Evolutionary conservation across 2,797 vertebrate species (phyloP).

Genomic region (Typhlichthys subterraneus): DNA sequence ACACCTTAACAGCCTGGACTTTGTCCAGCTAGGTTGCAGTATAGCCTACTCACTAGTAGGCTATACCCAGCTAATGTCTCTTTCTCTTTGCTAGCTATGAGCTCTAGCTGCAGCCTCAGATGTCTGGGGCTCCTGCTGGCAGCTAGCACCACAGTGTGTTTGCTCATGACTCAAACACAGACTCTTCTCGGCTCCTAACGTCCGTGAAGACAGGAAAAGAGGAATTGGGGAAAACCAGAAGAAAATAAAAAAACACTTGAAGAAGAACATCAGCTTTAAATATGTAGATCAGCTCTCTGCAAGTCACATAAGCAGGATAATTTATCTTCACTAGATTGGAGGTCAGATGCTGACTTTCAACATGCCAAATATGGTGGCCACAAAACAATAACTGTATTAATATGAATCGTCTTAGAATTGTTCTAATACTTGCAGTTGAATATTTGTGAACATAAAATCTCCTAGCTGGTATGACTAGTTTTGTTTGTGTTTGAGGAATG

Average conservation of each 20-base stretch:
- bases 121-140: constrained; percentile 60
- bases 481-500: constrained; percentile 2
- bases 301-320: constrained; percentile 24
- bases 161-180: constrained; percentile 55
- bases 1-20: no score
- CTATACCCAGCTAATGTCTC: background rate
- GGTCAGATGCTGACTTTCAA: constrained; percentile 11
- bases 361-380: background rate
- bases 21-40: no score
- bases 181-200: constrained; percentile 66
- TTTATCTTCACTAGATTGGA: constrained; percentile 11
- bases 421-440: background rate
- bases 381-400: background rate
- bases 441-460: background rate
- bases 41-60: no score
- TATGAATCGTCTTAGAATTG: background rate
- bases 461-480: background rate
- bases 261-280: constrained; percentile 30
- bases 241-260: constrained; percentile 56
- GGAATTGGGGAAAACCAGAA: constrained; percentile 20
- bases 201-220: constrained; percentile 18
- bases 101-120: constrained; percentile 55
- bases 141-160: constrained; percentile 42
- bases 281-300: constrained; percentile 38
- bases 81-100: constrained; percentile 63